A percentile compares a stretch with the other conserved stretches of the same genome.
Conservation (phyloP, 2,797 vertebrate species). For the Lepilemur septentrionalis region DNA sequence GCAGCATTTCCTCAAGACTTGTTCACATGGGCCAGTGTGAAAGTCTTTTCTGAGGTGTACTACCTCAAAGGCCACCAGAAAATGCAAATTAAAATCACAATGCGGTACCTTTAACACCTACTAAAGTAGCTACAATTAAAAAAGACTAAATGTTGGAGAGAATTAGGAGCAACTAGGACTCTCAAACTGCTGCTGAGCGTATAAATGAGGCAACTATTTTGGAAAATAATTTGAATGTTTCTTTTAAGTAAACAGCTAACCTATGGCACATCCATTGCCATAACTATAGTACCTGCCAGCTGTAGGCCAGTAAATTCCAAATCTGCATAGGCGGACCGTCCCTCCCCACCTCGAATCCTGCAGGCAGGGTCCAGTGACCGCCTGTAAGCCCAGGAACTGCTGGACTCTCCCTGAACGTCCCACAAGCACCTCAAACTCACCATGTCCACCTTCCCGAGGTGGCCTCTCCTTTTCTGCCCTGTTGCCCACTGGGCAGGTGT, state of each 20-base stretch:
- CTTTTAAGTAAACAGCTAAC: not conserved
- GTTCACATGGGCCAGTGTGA: not conserved
- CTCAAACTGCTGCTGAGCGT: not conserved
- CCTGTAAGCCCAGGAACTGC: not conserved
- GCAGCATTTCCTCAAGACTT: not conserved
- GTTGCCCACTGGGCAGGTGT: not conserved
- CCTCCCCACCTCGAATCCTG: too few species aligned
- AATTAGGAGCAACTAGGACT: not conserved
- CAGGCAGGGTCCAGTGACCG: not conserved
- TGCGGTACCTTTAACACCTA: not conserved
- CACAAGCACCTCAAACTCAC: not conserved
- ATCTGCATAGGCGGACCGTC: accelerated
- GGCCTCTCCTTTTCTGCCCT: not conserved
- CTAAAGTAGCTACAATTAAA: not conserved
- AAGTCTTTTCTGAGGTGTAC: not conserved
- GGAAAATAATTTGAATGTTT: not conserved
- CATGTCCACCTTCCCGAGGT: too few species aligned
- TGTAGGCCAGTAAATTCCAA: not conserved
- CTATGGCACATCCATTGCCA: not conserved
- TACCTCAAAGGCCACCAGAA: not conserved
- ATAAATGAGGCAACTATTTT: not conserved
- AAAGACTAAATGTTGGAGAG: not conserved
- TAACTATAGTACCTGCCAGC: accelerated
- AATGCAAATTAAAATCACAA: not conserved
- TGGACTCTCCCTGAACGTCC: not conserved